These are phyloP conservation scores for Drosophila melanosoma DNA, from an alignment of 2,888 invertebrate species.

Conservation along the genomic window DNA sequence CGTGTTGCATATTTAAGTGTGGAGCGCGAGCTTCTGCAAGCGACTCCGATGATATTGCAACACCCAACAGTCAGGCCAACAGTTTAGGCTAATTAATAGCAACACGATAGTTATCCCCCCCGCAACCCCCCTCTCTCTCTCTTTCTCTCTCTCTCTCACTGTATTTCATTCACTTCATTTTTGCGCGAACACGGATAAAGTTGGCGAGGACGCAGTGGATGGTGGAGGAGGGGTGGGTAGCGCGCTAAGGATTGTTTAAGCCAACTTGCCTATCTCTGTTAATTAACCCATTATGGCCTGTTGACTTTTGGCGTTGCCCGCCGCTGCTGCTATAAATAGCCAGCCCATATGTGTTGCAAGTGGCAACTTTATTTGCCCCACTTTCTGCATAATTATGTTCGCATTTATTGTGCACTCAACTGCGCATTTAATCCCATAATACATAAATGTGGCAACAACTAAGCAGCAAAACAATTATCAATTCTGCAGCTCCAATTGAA, in stretches of 20 bases:
- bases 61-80: slow-evolving; percentile 25
- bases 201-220: background rate
- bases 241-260: background rate
- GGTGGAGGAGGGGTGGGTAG: background rate
- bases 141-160: background rate
- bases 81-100: slow-evolving; percentile 66
- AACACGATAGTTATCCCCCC: slow-evolving; percentile 25
- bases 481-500: background rate
- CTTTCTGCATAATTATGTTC: slow-evolving; percentile 50
- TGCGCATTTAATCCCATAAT: slow-evolving; percentile 34
- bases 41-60: background rate
- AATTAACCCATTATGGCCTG: slow-evolving; percentile 67
- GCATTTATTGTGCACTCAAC: slow-evolving; percentile 51
- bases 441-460: background rate
- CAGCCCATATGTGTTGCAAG: slow-evolving; percentile 9
- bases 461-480: background rate
- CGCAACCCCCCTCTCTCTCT: background rate
- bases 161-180: background rate
- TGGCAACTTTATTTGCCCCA: slow-evolving; percentile 11
- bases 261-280: slow-evolving; percentile 32
- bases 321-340: background rate
- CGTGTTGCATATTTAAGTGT: slow-evolving; percentile 66
- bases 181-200: slow-evolving; percentile 1
- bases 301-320: slow-evolving; percentile 49
- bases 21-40: background rate